These are phyloP conservation scores for Malacoctenus gilli DNA, from an alignment of 2,797 vertebrate genomes.

Conservation along the genomic window DNA sequence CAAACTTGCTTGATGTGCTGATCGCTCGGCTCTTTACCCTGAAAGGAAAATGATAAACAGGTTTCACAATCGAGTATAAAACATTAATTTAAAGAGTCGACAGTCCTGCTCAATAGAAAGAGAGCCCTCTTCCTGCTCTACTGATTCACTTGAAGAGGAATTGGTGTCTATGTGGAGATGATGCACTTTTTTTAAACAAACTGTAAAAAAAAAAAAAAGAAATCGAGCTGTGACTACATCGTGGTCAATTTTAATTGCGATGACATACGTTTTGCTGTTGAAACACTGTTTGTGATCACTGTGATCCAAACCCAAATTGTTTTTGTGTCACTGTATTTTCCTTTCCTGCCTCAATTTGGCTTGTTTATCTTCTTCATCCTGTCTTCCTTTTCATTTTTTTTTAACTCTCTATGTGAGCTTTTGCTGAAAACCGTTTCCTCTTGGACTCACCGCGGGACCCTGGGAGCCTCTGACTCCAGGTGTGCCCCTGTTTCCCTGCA, in stretches of 20 bases:
- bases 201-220: too few species aligned
- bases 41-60: constrained; percentile 39
- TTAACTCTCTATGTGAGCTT: not conserved
- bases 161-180: not conserved
- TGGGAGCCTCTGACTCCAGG: constrained; percentile 90
- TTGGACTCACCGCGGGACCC: constrained; percentile 88
- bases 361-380: too few species aligned
- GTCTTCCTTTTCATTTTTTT: not conserved
- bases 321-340: too few species aligned
- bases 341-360: too few species aligned
- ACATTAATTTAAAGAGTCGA: constrained; percentile 17
- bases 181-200: too few species aligned
- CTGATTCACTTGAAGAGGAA: not conserved
- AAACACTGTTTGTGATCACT: too few species aligned
- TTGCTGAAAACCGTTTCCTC: not conserved
- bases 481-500: constrained; percentile 92
- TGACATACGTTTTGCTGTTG: too few species aligned
- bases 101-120: not conserved
- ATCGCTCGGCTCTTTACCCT: constrained; percentile 96
- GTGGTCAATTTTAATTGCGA: too few species aligned
- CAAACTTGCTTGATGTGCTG: constrained; percentile 97
- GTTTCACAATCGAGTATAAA: constrained; percentile 32
- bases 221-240: too few species aligned
- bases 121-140: not conserved
- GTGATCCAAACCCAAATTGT: too few species aligned